Conservation (phyloP, 2,113 vertebrate genomes). For the chimpanzee (Pan troglodytes) region DNA sequence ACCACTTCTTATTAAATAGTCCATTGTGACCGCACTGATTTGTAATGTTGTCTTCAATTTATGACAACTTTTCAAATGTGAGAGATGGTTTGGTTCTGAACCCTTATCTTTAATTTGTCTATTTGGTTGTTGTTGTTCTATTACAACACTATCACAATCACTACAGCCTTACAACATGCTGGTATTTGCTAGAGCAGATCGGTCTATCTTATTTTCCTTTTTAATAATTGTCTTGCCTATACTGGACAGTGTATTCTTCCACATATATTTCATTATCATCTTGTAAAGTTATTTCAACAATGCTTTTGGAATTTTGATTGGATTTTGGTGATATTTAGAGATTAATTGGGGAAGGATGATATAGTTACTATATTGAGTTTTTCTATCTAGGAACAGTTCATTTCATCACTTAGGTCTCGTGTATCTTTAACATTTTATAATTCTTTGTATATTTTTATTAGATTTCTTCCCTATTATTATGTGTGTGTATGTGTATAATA, state of each 20-base stretch:
- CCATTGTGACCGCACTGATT: neutral
- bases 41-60: neutral
- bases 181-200: neutral
- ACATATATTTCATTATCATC: neutral
- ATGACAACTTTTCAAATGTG: neutral
- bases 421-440: neutral
- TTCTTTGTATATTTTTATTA: neutral
- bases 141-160: neutral
- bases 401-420: neutral
- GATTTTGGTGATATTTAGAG: neutral
- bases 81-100: neutral
- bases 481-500: neutral
- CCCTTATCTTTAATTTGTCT: neutral
- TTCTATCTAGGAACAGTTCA: neutral
- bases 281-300: neutral
- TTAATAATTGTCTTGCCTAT: neutral
- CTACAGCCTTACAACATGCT: neutral
- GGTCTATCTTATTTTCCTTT: neutral
- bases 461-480: neutral
- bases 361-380: neutral
- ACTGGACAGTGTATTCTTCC: neutral
- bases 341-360: neutral
- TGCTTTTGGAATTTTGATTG: neutral
- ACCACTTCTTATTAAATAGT: constrained; percentile 5
- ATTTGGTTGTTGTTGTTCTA: neutral